A percentile compares a stretch with the other conserved stretches of the same genome.
Evolutionary conservation across 2,797 vertebrate genomes (phyloP).

Genomic region (Paratrypauchen microcephalus): DNA sequence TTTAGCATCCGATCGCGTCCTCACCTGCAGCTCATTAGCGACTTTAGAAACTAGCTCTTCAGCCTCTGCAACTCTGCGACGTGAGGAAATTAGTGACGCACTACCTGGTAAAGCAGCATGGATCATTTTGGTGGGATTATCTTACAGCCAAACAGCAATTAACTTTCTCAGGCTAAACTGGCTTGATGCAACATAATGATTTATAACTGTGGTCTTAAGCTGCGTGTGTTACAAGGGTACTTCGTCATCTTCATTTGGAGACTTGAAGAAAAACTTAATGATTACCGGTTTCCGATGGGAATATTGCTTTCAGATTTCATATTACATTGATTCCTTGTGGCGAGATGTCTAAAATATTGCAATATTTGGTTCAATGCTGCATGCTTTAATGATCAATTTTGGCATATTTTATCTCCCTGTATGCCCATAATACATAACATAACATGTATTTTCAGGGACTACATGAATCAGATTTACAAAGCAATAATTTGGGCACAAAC

Average conservation of each 20-base stretch:
- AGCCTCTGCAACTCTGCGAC: background rate
- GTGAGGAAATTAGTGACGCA: conserved; percentile 9
- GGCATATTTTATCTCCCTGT: no score
- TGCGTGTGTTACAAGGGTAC: background rate
- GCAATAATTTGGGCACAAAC: no score
- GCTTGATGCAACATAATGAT: conserved; percentile 6
- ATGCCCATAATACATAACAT: no score
- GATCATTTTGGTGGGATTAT: conserved; percentile 15
- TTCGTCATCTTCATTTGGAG: conserved; percentile 2
- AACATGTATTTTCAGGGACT: no score
- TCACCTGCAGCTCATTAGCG: conserved; percentile 10
- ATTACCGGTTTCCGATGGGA: background rate
- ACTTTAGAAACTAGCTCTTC: conserved; percentile 4
- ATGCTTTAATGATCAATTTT: background rate
- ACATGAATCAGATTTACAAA: no score
- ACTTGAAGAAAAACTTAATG: background rate
- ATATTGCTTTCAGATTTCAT: background rate
- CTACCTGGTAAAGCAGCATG: conserved; percentile 6
- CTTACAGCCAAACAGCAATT: conserved; percentile 11
- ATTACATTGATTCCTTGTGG: background rate
- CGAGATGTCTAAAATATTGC: background rate
- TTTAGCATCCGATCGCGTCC: background rate
- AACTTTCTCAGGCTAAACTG: conserved; percentile 1
- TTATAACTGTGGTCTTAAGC: background rate
- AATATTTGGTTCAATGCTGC: background rate